These are phyloP conservation scores for Pristionchus arcanus DNA, from an alignment of 2,888 invertebrate genomes.

Conservation along the genomic window DNA sequence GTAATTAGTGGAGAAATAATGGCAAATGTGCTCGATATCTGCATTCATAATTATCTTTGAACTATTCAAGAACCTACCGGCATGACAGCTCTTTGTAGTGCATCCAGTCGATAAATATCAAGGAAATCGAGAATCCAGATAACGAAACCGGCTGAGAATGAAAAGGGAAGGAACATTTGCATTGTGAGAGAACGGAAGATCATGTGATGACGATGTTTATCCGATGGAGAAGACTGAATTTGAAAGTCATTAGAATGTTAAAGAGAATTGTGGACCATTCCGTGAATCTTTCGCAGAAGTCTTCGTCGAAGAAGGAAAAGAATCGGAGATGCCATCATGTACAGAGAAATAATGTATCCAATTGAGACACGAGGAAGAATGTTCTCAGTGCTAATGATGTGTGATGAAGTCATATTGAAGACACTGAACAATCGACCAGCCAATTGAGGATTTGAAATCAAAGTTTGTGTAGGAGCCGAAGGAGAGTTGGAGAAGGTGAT, in stretches of 20 bases:
- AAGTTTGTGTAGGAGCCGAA: neutral
- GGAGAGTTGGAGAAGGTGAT: neutral
- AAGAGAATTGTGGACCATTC: too few relatives aligned
- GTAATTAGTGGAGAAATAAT: neutral
- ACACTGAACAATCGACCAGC: neutral
- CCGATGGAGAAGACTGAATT: neutral
- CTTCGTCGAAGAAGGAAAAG: neutral
- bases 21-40: neutral
- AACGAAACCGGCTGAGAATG: neutral
- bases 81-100: neutral
- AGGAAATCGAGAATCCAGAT: neutral
- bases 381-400: neutral
- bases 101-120: neutral
- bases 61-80: neutral
- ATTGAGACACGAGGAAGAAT: neutral
- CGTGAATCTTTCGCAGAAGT: neutral
- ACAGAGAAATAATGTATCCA: neutral
- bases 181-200: slow-evolving; percentile 19
- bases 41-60: neutral
- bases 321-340: neutral
- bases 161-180: slow-evolving; percentile 8
- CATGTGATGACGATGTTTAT: neutral
- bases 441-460: neutral
- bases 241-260: too few relatives aligned
- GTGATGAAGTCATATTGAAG: neutral